A percentile compares a stretch with the other conserved stretches of the same genome.
phyloP scores from a whole-genome alignment of 2,113 vertebrate species.

The Balaeniceps rex region DNA sequence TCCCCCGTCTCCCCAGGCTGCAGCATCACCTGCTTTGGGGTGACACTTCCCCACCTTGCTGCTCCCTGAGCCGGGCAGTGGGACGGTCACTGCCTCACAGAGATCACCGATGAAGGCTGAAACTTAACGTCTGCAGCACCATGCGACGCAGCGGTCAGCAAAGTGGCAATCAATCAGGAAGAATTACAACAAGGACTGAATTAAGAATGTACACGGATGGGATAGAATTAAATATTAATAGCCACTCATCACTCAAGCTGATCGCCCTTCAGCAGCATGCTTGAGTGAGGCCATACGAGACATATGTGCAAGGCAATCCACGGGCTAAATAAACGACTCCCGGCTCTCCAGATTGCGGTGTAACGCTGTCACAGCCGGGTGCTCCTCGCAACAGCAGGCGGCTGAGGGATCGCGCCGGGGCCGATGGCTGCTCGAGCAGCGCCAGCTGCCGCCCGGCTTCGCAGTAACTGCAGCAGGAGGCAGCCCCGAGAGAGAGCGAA shows the following conservation, averaged over 20 bases:
- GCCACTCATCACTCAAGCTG: not conserved
- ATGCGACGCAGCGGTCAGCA: not conserved
- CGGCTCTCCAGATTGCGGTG: not conserved
- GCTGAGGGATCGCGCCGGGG: not conserved
- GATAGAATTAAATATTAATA: not conserved
- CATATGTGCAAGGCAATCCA: not conserved
- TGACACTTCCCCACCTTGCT: not conserved
- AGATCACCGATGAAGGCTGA: not conserved
- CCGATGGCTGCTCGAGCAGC: not conserved
- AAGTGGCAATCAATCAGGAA: not conserved
- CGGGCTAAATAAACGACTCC: not conserved
- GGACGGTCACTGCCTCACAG: not conserved
- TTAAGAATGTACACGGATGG: not conserved
- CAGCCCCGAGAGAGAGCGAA: not conserved
- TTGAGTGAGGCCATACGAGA: not conserved
- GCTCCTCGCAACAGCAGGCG: not conserved
- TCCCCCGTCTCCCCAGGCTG: not conserved
- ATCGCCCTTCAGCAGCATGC: not conserved
- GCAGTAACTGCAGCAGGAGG: too few relatives aligned
- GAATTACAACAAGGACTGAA: not conserved
- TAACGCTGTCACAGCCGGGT: not conserved
- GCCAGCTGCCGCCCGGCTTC: not conserved
- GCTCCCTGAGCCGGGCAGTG: not conserved
- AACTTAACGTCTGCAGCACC: not conserved
- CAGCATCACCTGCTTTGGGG: not conserved